Evolutionary conservation across 2,888 invertebrate genomes (phyloP).

Genomic region (Lithophane leautieri): DNA sequence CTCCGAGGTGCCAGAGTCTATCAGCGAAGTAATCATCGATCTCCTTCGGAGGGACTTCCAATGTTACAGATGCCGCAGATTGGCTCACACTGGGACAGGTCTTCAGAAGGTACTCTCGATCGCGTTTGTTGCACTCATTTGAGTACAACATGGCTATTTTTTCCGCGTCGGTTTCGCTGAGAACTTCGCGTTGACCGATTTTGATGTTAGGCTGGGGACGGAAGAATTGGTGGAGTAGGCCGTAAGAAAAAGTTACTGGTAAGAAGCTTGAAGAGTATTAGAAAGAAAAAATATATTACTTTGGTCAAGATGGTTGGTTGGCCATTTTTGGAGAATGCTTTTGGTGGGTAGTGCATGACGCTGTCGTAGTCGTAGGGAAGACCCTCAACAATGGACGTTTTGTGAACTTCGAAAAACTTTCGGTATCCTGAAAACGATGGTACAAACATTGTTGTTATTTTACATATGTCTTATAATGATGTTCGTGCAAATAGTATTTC

Average conservation of each 20-base stretch:
- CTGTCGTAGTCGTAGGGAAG: slow-evolving; percentile 93
- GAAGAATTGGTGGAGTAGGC: background rate
- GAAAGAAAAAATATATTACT: slow-evolving; percentile 80
- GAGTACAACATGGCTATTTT: slow-evolving; percentile 81
- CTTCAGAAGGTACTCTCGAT: slow-evolving; percentile 80
- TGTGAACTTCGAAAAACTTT: slow-evolving; percentile 91
- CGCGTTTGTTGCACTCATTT: slow-evolving; percentile 80
- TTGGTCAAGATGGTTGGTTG: slow-evolving; percentile 92
- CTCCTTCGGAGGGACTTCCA: slow-evolving; percentile 63
- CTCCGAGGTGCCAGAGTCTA: slow-evolving; percentile 81
- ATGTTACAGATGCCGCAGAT: background rate
- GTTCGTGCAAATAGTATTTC: background rate
- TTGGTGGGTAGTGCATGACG: slow-evolving; percentile 94
- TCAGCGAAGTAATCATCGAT: slow-evolving; percentile 79
- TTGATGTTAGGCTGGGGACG: slow-evolving; percentile 71
- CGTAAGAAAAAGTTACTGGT: background rate
- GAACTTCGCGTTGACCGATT: slow-evolving; percentile 83
- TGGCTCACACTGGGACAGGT: slow-evolving; percentile 84
- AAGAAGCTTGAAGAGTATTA: background rate
- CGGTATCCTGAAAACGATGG: slow-evolving; percentile 87
- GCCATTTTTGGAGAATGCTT: slow-evolving; percentile 94
- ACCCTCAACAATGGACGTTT: slow-evolving; percentile 66
- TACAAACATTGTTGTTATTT: background rate
- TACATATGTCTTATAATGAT: background rate
- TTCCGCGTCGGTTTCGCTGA: slow-evolving; percentile 82